These are phyloP conservation scores for Vidua macroura DNA, from an alignment of 2,113 vertebrate species.

Conservation along the genomic window DNA sequence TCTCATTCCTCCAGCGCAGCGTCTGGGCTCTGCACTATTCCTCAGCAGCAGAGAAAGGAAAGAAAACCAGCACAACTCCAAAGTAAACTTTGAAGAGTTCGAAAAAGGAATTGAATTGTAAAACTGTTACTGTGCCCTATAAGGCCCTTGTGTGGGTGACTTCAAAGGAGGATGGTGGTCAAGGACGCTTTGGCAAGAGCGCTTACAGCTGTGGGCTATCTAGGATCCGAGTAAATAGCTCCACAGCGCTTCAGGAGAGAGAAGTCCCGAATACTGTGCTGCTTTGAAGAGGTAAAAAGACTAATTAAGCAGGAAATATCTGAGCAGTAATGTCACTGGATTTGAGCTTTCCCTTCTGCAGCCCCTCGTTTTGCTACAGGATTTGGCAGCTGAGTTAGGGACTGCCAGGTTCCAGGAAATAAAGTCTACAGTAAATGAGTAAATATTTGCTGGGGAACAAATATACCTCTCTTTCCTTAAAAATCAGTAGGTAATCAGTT, in stretches of 20 bases:
- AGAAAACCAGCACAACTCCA: slow-evolving; percentile 53
- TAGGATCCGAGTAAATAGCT: slow-evolving; percentile 33
- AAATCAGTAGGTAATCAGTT: background rate
- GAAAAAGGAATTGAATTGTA: slow-evolving; percentile 29
- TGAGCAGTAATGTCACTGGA: slow-evolving; percentile 16
- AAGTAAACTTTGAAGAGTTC: slow-evolving; percentile 48
- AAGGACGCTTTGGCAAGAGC: slow-evolving; percentile 29
- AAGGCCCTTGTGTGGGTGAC: slow-evolving; percentile 21
- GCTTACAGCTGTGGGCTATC: slow-evolving; percentile 27
- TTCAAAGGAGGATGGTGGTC: slow-evolving; percentile 55
- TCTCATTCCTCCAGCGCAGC: slow-evolving; percentile 13
- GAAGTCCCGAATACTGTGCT: slow-evolving; percentile 31
- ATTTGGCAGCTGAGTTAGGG: background rate
- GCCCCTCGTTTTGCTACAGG: slow-evolving; percentile 41
- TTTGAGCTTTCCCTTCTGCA: slow-evolving; percentile 8
- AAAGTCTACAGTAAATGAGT: background rate
- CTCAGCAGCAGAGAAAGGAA: slow-evolving; percentile 43
- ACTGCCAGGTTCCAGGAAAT: slow-evolving; percentile 10
- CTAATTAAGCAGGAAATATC: slow-evolving; percentile 58
- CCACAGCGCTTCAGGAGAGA: slow-evolving; percentile 50
- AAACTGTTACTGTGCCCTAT: slow-evolving; percentile 40
- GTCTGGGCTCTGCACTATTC: slow-evolving; percentile 47
- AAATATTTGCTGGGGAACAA: slow-evolving; percentile 22
- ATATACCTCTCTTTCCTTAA: slow-evolving; percentile 7
- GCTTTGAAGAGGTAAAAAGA: slow-evolving; percentile 74